Conservation (phyloP, 30 jellyfish, hydroid and myxozoan genomes). For the Aurelia coerulea region DNA sequence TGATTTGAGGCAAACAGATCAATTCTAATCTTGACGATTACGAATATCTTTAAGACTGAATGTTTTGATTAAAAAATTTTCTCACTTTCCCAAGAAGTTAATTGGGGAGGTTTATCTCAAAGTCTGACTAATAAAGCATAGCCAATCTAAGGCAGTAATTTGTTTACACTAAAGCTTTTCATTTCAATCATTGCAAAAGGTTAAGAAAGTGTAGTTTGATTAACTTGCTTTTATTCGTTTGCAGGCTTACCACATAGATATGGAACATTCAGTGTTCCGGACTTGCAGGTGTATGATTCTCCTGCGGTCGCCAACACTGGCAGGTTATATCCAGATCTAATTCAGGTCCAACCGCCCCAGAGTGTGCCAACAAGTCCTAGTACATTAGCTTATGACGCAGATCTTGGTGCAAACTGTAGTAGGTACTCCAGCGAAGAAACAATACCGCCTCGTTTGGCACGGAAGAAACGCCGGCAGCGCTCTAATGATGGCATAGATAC, state of each 20-base stretch:
- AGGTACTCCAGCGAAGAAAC: conserved; percentile 28
- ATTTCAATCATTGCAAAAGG: too few relatives aligned
- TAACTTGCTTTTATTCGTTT: too few relatives aligned
- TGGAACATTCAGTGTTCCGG: conserved; percentile 70
- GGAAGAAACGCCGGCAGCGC: conserved; percentile 10
- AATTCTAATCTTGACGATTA: too few relatives aligned
- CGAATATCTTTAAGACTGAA: too few relatives aligned
- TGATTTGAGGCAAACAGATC: too few relatives aligned
- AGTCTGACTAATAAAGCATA: too few relatives aligned
- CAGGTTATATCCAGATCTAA: conserved; percentile 43
- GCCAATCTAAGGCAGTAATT: too few relatives aligned
- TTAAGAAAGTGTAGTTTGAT: too few relatives aligned
- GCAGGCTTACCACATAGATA: conserved; percentile 15
- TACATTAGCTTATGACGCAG: neutral
- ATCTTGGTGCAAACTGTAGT: neutral
- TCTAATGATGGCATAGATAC: neutral
- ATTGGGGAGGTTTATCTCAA: too few relatives aligned
- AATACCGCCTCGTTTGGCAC: conserved; percentile 21
- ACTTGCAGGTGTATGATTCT: conserved; percentile 10
- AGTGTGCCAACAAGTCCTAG: conserved; percentile 20
- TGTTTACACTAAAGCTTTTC: too few relatives aligned
- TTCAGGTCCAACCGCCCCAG: conserved; percentile 22
- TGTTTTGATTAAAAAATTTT: too few relatives aligned
- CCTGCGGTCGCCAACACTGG: neutral
- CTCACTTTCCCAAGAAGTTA: too few relatives aligned